Evolutionary conservation across 2,888 invertebrate species (phyloP).

Genomic region (Buathra laborator): DNA sequence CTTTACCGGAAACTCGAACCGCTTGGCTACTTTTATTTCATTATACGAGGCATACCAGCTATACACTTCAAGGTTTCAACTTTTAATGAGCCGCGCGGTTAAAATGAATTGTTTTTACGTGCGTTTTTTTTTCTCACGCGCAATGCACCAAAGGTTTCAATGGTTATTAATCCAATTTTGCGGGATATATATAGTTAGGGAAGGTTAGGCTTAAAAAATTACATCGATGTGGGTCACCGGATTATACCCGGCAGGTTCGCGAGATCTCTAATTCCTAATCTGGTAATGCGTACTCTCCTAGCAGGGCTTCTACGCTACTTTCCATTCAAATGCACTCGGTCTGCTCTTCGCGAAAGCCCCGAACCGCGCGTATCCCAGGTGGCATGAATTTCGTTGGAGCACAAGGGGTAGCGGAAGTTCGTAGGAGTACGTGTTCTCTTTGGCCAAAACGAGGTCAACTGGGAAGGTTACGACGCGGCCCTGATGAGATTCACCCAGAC

Average conservation of each 20-base stretch:
- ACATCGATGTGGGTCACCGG: constrained; percentile 53
- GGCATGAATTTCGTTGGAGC: constrained; percentile 56
- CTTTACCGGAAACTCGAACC: constrained; percentile 6
- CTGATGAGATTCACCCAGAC: constrained; percentile 51
- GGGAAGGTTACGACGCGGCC: constrained; percentile 53
- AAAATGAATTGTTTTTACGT: background rate
- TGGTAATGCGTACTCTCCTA: constrained; percentile 41
- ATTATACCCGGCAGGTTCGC: constrained; percentile 35
- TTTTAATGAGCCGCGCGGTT: background rate
- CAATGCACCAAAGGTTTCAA: constrained; percentile 4
- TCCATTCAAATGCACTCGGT: constrained; percentile 49
- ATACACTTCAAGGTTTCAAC: constrained; percentile 32
- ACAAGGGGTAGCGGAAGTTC: constrained; percentile 23
- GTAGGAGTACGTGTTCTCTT: constrained; percentile 34
- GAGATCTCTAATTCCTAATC: constrained; percentile 53
- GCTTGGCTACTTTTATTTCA: constrained; percentile 8
- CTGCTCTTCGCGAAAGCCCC: background rate
- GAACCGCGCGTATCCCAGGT: constrained; percentile 26
- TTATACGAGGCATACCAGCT: background rate
- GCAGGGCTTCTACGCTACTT: constrained; percentile 39
- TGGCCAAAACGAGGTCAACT: constrained; percentile 48
- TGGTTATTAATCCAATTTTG: constrained; percentile 47
- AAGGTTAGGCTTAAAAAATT: constrained; percentile 41
- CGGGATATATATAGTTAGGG: background rate
- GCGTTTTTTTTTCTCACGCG: background rate